Conservation (phyloP, 2,797 vertebrate genomes). For the Ctenochaetus hawaiiensis region DNA sequence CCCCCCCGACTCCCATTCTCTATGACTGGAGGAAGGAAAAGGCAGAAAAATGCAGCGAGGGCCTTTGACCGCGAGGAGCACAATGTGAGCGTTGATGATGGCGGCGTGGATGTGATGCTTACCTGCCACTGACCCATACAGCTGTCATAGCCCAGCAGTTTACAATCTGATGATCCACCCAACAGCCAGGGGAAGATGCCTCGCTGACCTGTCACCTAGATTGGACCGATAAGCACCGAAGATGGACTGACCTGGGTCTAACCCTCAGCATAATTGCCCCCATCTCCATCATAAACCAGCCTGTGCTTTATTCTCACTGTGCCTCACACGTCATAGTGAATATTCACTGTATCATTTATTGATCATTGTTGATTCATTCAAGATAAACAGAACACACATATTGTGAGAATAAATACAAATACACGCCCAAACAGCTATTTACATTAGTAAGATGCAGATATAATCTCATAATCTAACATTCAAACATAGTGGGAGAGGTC, state of each 20-base stretch:
- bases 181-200: constrained; percentile 64
- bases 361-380: constrained; percentile 48
- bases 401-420: constrained; percentile 80
- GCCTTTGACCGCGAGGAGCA: constrained; percentile 73
- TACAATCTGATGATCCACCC: constrained; percentile 66
- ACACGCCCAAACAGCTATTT: constrained; percentile 66
- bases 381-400: constrained; percentile 64
- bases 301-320: background rate
- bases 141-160: constrained; percentile 73
- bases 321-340: constrained; percentile 1
- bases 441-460: constrained; percentile 63
- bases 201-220: constrained; percentile 71
- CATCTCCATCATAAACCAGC: constrained; percentile 17
- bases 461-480: constrained; percentile 61
- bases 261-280: constrained; percentile 59
- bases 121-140: constrained; percentile 79
- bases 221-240: constrained; percentile 68
- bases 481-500: constrained; percentile 47
- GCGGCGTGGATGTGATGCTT: constrained; percentile 76
- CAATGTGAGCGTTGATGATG: constrained; percentile 83
- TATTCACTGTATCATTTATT: constrained; percentile 63
- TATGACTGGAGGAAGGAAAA: constrained; percentile 72
- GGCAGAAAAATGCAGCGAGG: constrained; percentile 74
- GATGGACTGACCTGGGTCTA: constrained; percentile 70
- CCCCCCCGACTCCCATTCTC: constrained; percentile 41